phyloP scores from a whole-genome alignment of 2,113 vertebrate species.

The Piprites chloris region DNA sequence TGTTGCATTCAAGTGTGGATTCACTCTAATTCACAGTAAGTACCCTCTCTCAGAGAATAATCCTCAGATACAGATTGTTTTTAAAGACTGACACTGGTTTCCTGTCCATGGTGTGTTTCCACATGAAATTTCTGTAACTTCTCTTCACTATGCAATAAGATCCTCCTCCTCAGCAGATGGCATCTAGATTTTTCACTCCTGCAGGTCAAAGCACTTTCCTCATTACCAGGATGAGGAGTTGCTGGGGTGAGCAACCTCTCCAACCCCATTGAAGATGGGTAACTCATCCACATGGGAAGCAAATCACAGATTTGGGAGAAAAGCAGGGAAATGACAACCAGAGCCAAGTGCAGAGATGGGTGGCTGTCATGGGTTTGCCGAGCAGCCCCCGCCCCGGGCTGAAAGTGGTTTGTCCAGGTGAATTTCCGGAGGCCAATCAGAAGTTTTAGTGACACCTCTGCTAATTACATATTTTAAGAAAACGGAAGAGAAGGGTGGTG shows the following conservation, averaged over 20 bases:
- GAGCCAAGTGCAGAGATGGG: background rate
- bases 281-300: background rate
- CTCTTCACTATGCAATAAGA: background rate
- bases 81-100: background rate
- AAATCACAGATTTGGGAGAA: background rate
- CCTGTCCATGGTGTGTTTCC: background rate
- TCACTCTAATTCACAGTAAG: background rate
- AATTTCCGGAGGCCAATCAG: too few relatives aligned
- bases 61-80: background rate
- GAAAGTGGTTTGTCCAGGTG: too few relatives aligned
- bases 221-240: background rate
- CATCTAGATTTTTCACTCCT: background rate
- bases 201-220: background rate
- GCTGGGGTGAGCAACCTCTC: rapidly evolving
- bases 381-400: too few relatives aligned
- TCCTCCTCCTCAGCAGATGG: rapidly evolving
- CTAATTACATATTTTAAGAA: too few relatives aligned
- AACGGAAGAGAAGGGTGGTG: too few relatives aligned
- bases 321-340: background rate
- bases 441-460: too few relatives aligned
- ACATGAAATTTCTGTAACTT: background rate
- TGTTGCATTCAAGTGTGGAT: background rate
- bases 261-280: rapidly evolving
- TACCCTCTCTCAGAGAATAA: background rate
- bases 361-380: too few relatives aligned